A percentile compares a stretch with the other conserved stretches of the same genome.
These are phyloP conservation scores for Aphis craccivora DNA, from an alignment of 1,140 invertebrate species.

Conservation along the genomic window DNA sequence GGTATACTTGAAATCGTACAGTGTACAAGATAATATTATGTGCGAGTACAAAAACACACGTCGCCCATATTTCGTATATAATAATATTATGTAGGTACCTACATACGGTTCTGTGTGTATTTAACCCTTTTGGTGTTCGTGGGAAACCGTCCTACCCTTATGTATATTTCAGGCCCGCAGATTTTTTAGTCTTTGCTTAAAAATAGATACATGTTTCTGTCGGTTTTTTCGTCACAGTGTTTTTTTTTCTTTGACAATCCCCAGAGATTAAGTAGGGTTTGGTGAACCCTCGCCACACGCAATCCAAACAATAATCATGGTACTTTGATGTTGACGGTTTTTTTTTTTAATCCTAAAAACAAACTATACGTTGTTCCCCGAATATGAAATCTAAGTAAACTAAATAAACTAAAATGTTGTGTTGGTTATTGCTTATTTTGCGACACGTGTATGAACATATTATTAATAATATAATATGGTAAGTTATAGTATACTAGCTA, in stretches of 20 bases:
- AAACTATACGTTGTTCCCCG: neutral
- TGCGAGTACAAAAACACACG: conserved; percentile 12
- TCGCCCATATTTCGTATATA: neutral
- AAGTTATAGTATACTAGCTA: neutral
- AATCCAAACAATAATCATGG: conserved; percentile 19
- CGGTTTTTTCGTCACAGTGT: conserved; percentile 21
- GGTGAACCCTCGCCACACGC: neutral
- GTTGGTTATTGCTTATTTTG: neutral
- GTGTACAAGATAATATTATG: neutral
- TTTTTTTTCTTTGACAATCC: neutral
- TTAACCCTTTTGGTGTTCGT: conserved; percentile 43
- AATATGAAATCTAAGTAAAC: neutral
- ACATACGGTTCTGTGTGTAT: neutral
- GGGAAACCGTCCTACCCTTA: conserved; percentile 28
- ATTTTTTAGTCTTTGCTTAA: conserved; percentile 36
- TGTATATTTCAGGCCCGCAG: conserved; percentile 22
- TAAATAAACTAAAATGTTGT: neutral
- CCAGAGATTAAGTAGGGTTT: neutral
- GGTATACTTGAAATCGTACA: neutral
- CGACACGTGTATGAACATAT: neutral
- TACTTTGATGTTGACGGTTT: neutral
- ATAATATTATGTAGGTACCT: neutral
- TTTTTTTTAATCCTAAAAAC: conserved; percentile 17
- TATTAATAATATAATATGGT: neutral
- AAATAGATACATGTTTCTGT: conserved; percentile 33